These are phyloP conservation scores for Orchestes rusci DNA, from an alignment of 2,888 invertebrate species.

Conservation along the genomic window DNA sequence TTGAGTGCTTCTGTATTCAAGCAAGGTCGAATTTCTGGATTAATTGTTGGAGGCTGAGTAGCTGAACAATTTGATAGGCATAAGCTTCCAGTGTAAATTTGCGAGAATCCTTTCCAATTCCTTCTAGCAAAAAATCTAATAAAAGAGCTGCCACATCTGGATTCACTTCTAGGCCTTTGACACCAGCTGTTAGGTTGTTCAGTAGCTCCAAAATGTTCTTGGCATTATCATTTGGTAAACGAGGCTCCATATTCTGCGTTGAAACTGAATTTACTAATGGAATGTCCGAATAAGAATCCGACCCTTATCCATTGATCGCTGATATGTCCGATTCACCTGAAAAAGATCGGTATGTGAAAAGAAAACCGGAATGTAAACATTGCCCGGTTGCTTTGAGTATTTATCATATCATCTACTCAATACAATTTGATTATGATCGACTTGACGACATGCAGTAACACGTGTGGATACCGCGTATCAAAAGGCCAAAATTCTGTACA, in stretches of 20 bases:
- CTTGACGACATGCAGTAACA: no score
- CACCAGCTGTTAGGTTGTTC: neutral
- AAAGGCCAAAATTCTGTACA: no score
- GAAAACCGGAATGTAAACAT: neutral
- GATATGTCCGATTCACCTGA: neutral
- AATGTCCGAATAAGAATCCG: slow-evolving; percentile 1
- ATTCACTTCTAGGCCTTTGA: slow-evolving; percentile 14
- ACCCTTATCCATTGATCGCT: neutral
- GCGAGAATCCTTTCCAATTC: slow-evolving; percentile 14
- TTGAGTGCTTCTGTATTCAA: slow-evolving; percentile 8
- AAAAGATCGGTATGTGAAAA: neutral
- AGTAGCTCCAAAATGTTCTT: neutral
- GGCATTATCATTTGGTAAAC: neutral
- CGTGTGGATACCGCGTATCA: no score
- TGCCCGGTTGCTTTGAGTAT: neutral
- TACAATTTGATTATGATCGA: no score
- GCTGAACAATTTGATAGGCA: slow-evolving; percentile 14
- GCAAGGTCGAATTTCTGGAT: slow-evolving; percentile 13
- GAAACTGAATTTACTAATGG: neutral
- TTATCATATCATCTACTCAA: no score
- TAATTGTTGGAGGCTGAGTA: slow-evolving; percentile 13
- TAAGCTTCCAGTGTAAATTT: slow-evolving; percentile 11
- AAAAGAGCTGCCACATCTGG: slow-evolving; percentile 9
- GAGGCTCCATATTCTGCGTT: neutral
- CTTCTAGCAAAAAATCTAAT: slow-evolving; percentile 10